A percentile compares a stretch with the other conserved stretches of the same genome.
phyloP scores from a whole-genome alignment of 2,888 invertebrate genomes.

The Psylliodes chrysocephalus region DNA sequence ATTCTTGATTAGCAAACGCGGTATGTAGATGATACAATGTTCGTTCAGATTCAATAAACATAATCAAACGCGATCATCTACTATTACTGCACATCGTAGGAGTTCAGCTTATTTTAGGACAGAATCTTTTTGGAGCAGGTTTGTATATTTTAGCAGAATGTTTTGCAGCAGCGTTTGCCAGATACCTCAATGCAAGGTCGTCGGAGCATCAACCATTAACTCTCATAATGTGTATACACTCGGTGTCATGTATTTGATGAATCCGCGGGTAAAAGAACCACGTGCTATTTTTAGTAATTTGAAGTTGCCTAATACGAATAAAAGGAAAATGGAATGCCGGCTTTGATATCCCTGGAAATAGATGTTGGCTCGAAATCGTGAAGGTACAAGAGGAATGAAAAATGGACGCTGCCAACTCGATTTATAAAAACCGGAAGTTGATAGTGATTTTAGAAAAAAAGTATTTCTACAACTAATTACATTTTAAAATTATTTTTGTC shows the following conservation, averaged over 20 bases:
- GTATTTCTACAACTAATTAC: too few species aligned
- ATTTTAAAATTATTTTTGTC: too few species aligned
- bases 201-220: conserved; percentile 6
- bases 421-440: conserved; percentile 17
- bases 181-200: conserved; percentile 31
- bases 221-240: conserved; percentile 1
- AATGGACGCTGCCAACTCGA: conserved; percentile 14
- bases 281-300: conserved; percentile 27
- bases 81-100: conserved; percentile 3
- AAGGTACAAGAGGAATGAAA: conserved; percentile 20
- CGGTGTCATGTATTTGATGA: conserved; percentile 29
- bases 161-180: conserved; percentile 15
- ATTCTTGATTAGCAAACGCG: conserved; percentile 4
- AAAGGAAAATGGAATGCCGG: conserved; percentile 24
- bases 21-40: not conserved
- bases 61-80: conserved; percentile 6
- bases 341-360: conserved; percentile 30
- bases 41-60: not conserved
- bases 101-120: conserved; percentile 11
- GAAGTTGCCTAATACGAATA: conserved; percentile 28
- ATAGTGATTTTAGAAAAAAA: not conserved
- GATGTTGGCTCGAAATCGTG: conserved; percentile 19
- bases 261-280: conserved; percentile 16
- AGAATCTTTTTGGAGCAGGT: conserved; percentile 5
- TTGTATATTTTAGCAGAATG: conserved; percentile 20